phyloP scores from a whole-genome alignment of 1,140 invertebrate genomes.

The Eumeta japonica region DNA sequence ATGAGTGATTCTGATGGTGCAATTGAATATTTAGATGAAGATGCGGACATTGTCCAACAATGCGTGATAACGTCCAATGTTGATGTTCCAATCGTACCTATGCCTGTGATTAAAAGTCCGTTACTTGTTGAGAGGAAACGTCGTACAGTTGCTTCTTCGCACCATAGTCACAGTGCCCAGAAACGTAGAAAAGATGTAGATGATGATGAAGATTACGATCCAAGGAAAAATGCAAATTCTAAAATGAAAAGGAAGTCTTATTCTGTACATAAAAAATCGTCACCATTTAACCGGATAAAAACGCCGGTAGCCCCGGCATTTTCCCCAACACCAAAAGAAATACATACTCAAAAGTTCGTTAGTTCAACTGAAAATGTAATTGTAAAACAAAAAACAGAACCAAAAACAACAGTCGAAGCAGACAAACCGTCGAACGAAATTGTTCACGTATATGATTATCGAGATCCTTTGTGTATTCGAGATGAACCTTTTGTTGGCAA shows the following conservation, averaged over 20 bases:
- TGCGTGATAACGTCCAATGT: conserved; percentile 24
- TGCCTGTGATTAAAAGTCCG: conserved; percentile 6
- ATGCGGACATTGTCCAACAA: conserved; percentile 48
- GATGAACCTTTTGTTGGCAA: conserved; percentile 28
- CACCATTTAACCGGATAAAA: too few species aligned
- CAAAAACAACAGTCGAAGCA: conserved; percentile 7
- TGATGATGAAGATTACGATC: conserved; percentile 42
- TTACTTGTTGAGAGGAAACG: conserved; percentile 24
- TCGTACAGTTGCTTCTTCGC: conserved; percentile 1
- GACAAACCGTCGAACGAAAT: conserved; percentile 9
- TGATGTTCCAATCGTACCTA: neutral
- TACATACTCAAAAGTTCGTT: too few species aligned
- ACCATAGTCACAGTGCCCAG: too few species aligned
- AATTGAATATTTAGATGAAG: conserved; percentile 46
- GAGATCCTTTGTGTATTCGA: conserved; percentile 41
- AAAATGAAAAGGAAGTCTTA: too few species aligned
- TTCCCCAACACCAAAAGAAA: too few species aligned
- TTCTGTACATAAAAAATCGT: too few species aligned
- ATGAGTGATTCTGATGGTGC: conserved; percentile 30
- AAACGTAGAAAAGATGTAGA: conserved; percentile 22
- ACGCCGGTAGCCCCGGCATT: too few species aligned
- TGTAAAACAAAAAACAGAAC: conserved; percentile 3
- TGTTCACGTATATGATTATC: conserved; percentile 35
- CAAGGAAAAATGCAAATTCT: conserved; percentile 27
- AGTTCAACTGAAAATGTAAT: too few species aligned